Evolutionary conservation across 2,113 vertebrate genomes (phyloP), one percentile per base, ranked within the genome.

Genomic region (Lophius piscatorius): DNA sequence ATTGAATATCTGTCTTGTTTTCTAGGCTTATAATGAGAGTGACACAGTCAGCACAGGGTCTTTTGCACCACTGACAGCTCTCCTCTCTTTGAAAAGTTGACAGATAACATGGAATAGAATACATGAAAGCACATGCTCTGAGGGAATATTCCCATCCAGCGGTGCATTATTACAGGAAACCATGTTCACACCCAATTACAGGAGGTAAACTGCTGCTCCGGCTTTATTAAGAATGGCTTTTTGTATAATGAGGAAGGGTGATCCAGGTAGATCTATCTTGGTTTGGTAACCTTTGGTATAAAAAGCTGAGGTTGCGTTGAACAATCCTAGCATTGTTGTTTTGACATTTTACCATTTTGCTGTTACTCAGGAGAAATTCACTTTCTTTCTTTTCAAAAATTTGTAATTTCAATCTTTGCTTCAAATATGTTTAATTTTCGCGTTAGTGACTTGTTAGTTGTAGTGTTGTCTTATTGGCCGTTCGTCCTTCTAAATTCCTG

Each of bases 1-100:
- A 92, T 92, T 90, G 88, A 92, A 92, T 92, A 92, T 92, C 89
- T 88, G 75, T 85, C 89, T 89, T 91, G 87, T 91, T 91, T 91
- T 90, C 88, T 86, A 81, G 72, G 70, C 60, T 77, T 87, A 80
- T 86, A 91, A 88, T 91, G 83, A 90, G 78, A 89, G 82, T 89
- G 84, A 85, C 88, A 82, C 70, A 31, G 78, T 69, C 68, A 76
- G 80, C 80, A 78, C 1, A 21, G 77, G 84, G 85, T 87, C 90
- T 80, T 71, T 71, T 34, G 51, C 66, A 69, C 83, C 78, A 82
- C 82, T 83, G 86, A 85, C 78, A 86, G 74, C 68, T 50, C 52
- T 71, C 69, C 68, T 70, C 44, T 74, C 64, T 87, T 85, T 87
- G 82, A 91, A 88, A 90, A 88, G 88, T 88, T 90, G 90, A 90